Base-by-base conservation (phyloP, 1,140 invertebrate species). In the Caenorhabditis latens region DNA sequence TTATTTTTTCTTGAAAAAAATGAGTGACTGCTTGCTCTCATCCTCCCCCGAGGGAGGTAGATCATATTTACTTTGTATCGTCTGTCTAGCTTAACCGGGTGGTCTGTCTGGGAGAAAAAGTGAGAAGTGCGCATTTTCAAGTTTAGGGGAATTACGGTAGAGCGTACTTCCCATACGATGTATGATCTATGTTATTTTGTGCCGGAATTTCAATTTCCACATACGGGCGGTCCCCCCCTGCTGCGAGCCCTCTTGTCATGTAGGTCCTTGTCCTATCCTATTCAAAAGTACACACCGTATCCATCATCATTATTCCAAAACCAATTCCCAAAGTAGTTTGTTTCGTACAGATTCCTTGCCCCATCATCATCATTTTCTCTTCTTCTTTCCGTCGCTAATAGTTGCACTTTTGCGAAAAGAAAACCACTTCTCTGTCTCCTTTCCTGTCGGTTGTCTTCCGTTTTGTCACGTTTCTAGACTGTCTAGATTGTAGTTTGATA, bases 1-100 rank as follows among this genome's bases (percentile, higher is more conserved):
- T 58, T 58, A 6, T 19, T 7, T 19, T n/a, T 14, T 58, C 6
- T n/a, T 19, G n/a, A n/a, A n/a, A n/a, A n/a, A n/a, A n/a, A n/a
- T n/a, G n/a, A n/a, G n/a, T n/a, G n/a, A n/a, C n/a, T n/a, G n/a
- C n/a, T n/a, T n/a, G n/a, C n/a, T n/a, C n/a, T 14, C 14, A 19
- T 58, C 55, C 55, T n/a, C 55, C 13, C n/a, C 14, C 14, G 19
- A 4, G 40, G 21, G 40, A n/a, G 61, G 8, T 7, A 40, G 40
- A 71, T 71, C 67, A 79, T 79, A 79, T 79, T 79, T 79, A 24
- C 46, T 79, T 79, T 79, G 71, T 79, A 79, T 79, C 71, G 2
- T 4, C 71, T 79, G 71, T 79, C 71, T 24, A n/a, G 43, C 4
- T 9, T 14, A 9, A 50, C 43, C 40, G 71, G 71, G 71, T 79